Percentiles rank a stretch among this genome's conserved stretches.
These are phyloP conservation scores for Halcyon badia DNA, from an alignment of 2,797 vertebrate species.

Conservation along the genomic window DNA sequence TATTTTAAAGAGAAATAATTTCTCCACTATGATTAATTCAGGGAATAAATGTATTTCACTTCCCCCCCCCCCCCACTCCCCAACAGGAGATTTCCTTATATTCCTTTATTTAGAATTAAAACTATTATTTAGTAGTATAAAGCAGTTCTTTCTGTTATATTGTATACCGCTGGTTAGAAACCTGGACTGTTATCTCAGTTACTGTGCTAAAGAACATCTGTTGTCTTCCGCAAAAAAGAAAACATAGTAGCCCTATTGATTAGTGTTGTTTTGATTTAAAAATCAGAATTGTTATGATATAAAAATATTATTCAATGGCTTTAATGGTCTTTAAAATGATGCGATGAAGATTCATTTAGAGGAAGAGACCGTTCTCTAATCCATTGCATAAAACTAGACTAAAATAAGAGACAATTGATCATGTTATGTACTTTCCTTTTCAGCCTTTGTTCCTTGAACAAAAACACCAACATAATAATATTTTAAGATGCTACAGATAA, in stretches of 20 bases:
- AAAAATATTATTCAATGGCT: neutral
- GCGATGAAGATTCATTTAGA: neutral
- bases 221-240: neutral
- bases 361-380: neutral
- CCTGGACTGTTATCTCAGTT: neutral
- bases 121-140: neutral
- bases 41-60: neutral
- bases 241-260: neutral
- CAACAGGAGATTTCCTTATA: neutral
- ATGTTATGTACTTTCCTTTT: neutral
- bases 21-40: neutral
- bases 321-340: neutral
- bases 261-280: neutral
- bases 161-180: neutral
- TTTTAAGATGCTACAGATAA: neutral
- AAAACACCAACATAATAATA: neutral
- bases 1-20: neutral
- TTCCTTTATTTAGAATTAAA: neutral
- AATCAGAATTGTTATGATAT: neutral
- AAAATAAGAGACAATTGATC: neutral
- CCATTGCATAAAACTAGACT: neutral
- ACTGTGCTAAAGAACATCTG: neutral
- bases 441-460: neutral
- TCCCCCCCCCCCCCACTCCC: neutral
- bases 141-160: neutral